phyloP scores from a whole-genome alignment of 2,888 invertebrate genomes.

The Steinernema hermaphroditum region DNA sequence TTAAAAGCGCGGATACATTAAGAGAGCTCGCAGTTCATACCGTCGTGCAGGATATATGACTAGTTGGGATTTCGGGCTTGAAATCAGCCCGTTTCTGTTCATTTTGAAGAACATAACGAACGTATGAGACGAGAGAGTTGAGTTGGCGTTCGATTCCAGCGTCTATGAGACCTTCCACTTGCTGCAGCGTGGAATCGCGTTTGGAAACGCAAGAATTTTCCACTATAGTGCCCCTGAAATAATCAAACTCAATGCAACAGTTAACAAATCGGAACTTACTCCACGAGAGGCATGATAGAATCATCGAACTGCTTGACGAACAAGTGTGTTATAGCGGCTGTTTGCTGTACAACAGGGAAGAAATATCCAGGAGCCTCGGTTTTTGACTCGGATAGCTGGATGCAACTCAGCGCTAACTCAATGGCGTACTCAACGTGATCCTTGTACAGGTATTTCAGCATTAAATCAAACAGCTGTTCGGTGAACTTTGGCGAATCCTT shows the following conservation, averaged over 20 bases:
- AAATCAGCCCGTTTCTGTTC: conserved; percentile 94
- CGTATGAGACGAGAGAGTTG: conserved; percentile 86
- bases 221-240: conserved; percentile 79
- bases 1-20: conserved; percentile 66
- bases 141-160: conserved; percentile 74
- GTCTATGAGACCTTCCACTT: conserved; percentile 88
- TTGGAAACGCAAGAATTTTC: conserved; percentile 85
- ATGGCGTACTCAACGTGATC: conserved; percentile 96
- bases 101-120: conserved; percentile 82
- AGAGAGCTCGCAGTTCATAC: neutral
- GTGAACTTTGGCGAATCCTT: conserved; percentile 78
- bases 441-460: conserved; percentile 80
- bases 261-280: conserved; percentile 72
- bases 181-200: conserved; percentile 82
- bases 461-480: conserved; percentile 77
- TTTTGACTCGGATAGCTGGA: conserved; percentile 77
- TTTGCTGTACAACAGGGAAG: conserved; percentile 84
- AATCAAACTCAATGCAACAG: neutral
- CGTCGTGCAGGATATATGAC: conserved; percentile 6
- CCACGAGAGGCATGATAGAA: conserved; percentile 82
- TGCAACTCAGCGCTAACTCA: conserved; percentile 80
- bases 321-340: conserved; percentile 87
- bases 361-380: conserved; percentile 86
- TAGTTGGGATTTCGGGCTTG: conserved; percentile 70
- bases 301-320: conserved; percentile 90